A percentile compares a stretch with the other conserved stretches of the same genome.
These are phyloP conservation scores for Drosophila setosimentum DNA, from an alignment of 2,888 invertebrate species.

Conservation along the genomic window DNA sequence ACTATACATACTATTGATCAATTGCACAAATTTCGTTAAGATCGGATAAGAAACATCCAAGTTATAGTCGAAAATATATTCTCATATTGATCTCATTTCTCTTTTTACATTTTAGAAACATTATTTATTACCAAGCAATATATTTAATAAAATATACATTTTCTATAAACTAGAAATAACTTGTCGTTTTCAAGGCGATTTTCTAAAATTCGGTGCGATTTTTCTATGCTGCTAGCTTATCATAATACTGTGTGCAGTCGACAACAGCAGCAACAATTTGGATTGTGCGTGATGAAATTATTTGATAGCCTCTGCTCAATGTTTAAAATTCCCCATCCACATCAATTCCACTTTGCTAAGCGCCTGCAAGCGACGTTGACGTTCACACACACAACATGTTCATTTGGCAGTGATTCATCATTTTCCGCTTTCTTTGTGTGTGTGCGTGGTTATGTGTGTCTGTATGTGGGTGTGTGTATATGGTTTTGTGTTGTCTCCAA, in stretches of 20 bases:
- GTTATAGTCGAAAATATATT: too few species aligned
- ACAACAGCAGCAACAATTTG: constrained; percentile 7
- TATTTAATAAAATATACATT: not conserved
- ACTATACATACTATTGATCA: too few species aligned
- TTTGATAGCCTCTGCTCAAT: constrained; percentile 45
- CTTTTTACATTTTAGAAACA: not conserved
- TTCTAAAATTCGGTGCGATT: not conserved
- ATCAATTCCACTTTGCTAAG: not conserved
- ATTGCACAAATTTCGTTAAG: too few species aligned
- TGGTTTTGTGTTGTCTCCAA: constrained; percentile 11
- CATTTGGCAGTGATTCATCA: constrained; percentile 74
- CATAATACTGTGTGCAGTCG: constrained; percentile 23
- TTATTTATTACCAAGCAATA: not conserved
- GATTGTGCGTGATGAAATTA: constrained; percentile 55
- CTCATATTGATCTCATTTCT: too few species aligned
- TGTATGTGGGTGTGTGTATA: not conserved
- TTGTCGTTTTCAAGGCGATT: not conserved
- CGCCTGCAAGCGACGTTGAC: constrained; percentile 24
- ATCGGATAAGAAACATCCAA: too few species aligned
- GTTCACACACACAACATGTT: constrained; percentile 51
- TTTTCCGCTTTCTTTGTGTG: constrained; percentile 39
- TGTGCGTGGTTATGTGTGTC: not conserved
- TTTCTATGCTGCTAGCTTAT: constrained; percentile 13
- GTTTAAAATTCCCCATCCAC: constrained; percentile 17
- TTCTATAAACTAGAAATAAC: not conserved